Evolutionary conservation across 2,888 invertebrate genomes (phyloP).

Genomic region (Euzetes globulus): DNA sequence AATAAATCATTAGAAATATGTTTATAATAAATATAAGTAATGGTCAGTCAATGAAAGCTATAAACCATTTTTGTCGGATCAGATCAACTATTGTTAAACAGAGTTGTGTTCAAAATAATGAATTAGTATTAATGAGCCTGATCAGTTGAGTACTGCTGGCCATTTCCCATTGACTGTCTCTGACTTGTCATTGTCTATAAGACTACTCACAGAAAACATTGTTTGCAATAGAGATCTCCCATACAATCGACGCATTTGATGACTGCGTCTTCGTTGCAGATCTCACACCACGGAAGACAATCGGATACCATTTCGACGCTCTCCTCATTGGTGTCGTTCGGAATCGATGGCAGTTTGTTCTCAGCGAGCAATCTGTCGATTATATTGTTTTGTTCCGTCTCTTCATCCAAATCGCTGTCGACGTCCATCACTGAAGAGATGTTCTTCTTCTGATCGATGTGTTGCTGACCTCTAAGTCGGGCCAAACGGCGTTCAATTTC

Average conservation of each 20-base stretch:
- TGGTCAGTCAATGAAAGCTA: too few relatives aligned
- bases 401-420: constrained; percentile 31
- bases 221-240: constrained; percentile 68
- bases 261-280: constrained; percentile 72
- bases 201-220: constrained; percentile 60
- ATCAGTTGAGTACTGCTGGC: too few relatives aligned
- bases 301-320: constrained; percentile 37
- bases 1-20: not conserved
- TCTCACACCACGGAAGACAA: constrained; percentile 72
- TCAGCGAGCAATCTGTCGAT: constrained; percentile 36
- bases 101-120: too few relatives aligned
- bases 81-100: too few relatives aligned
- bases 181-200: not conserved
- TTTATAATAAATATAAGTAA: too few relatives aligned
- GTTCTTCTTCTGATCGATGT: constrained; percentile 42
- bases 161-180: too few relatives aligned
- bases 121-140: too few relatives aligned
- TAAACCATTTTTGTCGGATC: too few relatives aligned
- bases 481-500: constrained; percentile 44
- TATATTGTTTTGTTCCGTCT: constrained; percentile 39
- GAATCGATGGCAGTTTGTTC: constrained; percentile 29
- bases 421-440: not conserved
- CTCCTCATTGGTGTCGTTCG: constrained; percentile 36
- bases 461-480: constrained; percentile 57
- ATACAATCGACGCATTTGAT: constrained; percentile 67